These are phyloP conservation scores for Sarcophaga bullata DNA, from an alignment of 1,140 invertebrate species.

Conservation along the genomic window DNA sequence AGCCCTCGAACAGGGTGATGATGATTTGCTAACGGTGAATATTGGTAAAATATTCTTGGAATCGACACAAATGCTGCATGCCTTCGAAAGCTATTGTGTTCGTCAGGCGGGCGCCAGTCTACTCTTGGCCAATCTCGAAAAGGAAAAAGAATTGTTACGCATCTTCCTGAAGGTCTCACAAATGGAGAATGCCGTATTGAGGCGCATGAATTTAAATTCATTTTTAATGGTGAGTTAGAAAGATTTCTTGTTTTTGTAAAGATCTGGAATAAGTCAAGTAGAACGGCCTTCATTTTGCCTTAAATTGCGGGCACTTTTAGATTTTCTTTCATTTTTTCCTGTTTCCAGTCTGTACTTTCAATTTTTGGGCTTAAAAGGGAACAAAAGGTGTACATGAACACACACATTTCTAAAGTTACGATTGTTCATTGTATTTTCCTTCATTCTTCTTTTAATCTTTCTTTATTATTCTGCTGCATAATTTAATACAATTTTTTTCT, in stretches of 20 bases:
- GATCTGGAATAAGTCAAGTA: too few relatives aligned
- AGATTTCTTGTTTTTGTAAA: conserved; percentile 45
- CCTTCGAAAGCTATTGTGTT: conserved; percentile 94
- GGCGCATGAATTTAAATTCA: conserved; percentile 95
- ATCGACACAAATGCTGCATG: conserved; percentile 91
- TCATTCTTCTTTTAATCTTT: too few relatives aligned
- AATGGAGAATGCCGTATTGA: conserved; percentile 92
- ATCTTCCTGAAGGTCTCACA: conserved; percentile 96
- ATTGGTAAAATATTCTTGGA: conserved; percentile 92
- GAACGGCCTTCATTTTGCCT: too few relatives aligned
- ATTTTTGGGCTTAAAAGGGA: neutral
- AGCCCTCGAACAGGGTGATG: conserved; percentile 79
- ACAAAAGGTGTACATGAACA: too few relatives aligned
- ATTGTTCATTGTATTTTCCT: too few relatives aligned
- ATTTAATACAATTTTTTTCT: neutral
- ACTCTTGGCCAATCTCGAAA: conserved; percentile 89
- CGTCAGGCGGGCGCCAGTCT: conserved; percentile 90
- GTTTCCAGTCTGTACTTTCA: neutral
- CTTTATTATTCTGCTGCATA: too few relatives aligned
- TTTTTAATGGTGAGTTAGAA: conserved; percentile 86
- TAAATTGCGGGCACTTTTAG: too few relatives aligned
- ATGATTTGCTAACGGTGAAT: conserved; percentile 88
- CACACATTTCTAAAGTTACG: too few relatives aligned
- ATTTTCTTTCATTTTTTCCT: too few relatives aligned
- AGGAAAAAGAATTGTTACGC: conserved; percentile 92